Evolutionary conservation across 2,113 vertebrate species (phyloP), one percentile per base, ranked within the genome.

Genomic region (Chloebia gouldiae): DNA sequence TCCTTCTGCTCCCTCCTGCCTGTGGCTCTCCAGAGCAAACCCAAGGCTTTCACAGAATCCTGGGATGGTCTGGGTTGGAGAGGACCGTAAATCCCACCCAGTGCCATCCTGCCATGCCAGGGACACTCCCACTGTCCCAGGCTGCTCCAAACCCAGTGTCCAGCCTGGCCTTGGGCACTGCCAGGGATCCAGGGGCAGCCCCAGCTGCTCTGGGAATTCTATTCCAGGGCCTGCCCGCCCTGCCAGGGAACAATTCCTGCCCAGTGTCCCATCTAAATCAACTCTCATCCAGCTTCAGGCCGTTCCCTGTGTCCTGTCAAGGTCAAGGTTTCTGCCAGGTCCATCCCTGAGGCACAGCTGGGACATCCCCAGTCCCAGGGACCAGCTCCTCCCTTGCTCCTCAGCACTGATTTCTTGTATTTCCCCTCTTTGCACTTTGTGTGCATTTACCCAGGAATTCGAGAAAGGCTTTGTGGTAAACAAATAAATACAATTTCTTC

Each of bases 41-140:
- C 35, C 21, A 1, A 0, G 31, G 44, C 2, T 9, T 25, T 18
- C 31, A 17, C 2, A 9, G 13, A 4, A 9, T 9, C 44, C 24
- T 15, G 37, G 37, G 2, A 7, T 21, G 51, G 15, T 2, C 9
- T 42, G 82, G 71, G 25, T 1, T 25, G 82, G 61, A 0, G 66
- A 2, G 35, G 51, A 49, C 24, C 35, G 9, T 0, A 49, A 16
- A 57, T 1, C 31, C 25, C 42, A 10, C 0, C 50, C 63, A 3
- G 4, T 5, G 0, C 33, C 50, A 7, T 6, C 50, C 40, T 23
- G 69, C 50, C 69, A 18, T 10, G 50, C 28, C 69, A 75, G 60
- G 81, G 70, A 75, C 81, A 23, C 15, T 75, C 5, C 59, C 60
- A 13, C 50, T 15, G 10, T 7, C 19, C 81, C 81, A 72, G 57